phyloP scores from a whole-genome alignment of 2,797 vertebrate genomes.

The Diglossa cyanea region DNA sequence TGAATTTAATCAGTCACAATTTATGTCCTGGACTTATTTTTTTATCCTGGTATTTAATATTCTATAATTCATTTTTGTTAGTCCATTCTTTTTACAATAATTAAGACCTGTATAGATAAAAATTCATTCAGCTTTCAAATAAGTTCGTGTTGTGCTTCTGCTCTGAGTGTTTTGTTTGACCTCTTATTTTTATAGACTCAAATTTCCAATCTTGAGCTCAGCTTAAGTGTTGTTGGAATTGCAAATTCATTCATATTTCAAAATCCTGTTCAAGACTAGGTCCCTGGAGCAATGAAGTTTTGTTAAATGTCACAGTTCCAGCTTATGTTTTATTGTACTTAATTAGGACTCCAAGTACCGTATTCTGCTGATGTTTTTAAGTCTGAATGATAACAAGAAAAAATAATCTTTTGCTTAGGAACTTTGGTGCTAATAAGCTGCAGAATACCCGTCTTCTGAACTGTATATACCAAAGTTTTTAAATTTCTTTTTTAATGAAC shows the following conservation, averaged over 20 bases:
- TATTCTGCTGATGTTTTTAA: not conserved
- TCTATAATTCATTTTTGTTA: not conserved
- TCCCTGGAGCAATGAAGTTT: slow-evolving; percentile 16
- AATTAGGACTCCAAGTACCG: slow-evolving; percentile 21
- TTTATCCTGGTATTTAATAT: not conserved
- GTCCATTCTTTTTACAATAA: not conserved
- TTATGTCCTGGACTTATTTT: not conserved
- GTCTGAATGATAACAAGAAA: not conserved
- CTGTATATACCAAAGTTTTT: not conserved
- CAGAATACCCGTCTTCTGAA: not conserved
- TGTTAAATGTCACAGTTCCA: slow-evolving; percentile 48
- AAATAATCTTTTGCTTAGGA: not conserved
- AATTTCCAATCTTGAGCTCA: slow-evolving; percentile 36
- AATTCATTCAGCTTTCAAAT: not conserved
- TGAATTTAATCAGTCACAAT: not conserved
- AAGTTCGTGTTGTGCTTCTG: not conserved
- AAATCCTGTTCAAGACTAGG: not conserved
- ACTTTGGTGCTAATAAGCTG: not conserved
- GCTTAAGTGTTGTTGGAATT: slow-evolving; percentile 37
- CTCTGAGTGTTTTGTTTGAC: not conserved
- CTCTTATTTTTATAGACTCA: not conserved
- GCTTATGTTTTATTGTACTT: slow-evolving; percentile 23
- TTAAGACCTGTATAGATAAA: not conserved
- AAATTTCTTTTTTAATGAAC: not conserved
- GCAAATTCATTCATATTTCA: slow-evolving; percentile 48